Percentiles rank a stretch among this genome's conserved stretches.
Conservation (phyloP, 2,113 vertebrate genomes). For the Microtus ochrogaster region DNA sequence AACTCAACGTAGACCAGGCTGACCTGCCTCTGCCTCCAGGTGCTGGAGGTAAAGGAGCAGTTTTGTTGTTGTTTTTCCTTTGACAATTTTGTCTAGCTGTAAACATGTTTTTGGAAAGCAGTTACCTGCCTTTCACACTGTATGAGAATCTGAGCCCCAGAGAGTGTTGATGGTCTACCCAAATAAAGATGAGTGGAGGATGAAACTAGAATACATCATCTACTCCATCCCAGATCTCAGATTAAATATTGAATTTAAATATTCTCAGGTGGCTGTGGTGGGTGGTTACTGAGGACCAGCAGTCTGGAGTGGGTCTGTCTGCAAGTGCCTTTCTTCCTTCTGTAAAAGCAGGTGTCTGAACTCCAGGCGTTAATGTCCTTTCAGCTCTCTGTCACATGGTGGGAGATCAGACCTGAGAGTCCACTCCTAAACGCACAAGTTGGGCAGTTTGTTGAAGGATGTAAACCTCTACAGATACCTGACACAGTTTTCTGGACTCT, state of each 20-base stretch:
- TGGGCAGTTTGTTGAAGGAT: slow-evolving; percentile 28
- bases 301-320: not conserved
- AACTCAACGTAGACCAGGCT: not conserved
- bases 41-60: not conserved
- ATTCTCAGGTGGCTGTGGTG: not conserved
- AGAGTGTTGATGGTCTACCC: too few relatives aligned
- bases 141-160: not conserved
- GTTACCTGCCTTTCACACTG: not conserved
- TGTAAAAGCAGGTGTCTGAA: not conserved
- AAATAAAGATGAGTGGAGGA: too few relatives aligned
- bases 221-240: not conserved
- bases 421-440: not conserved
- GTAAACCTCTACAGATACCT: not conserved
- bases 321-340: not conserved
- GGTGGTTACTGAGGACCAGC: not conserved
- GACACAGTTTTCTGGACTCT: slow-evolving; percentile 35
- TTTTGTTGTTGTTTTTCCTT: not conserved
- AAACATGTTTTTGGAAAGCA: not conserved
- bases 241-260: not conserved
- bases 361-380: not conserved
- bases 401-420: not conserved
- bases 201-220: not conserved
- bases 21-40: not conserved
- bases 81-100: not conserved
- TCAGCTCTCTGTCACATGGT: not conserved